Evolutionary conservation across 2,797 vertebrate species (phyloP), one percentile per base, ranked within the genome.

Genomic region (Clarias platycephalus): DNA sequence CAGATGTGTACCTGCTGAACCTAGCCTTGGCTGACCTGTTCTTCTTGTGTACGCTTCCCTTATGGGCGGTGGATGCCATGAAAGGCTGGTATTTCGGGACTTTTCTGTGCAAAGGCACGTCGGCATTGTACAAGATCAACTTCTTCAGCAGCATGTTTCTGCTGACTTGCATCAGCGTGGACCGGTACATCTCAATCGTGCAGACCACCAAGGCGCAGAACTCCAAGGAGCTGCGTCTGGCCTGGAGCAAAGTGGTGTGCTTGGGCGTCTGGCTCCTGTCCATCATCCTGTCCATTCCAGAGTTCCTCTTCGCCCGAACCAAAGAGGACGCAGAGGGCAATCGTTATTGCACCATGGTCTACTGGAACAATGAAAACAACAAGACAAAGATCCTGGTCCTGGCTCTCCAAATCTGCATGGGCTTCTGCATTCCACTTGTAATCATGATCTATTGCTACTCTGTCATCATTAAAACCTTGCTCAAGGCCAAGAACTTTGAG

Each of bases 101-200:
- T 2, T n/a, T 76, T 22, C 80, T 95, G 88, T 98, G 97, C 89
- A 97, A 95, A 87, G 34, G 94, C 0, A 94, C 95, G 86, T 94
- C 92, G 0, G 93, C 94, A 60, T 74, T 94, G 86, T 97, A 97
- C 89, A 97, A 96, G 91, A 93, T 97, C 86, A 97, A 97, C 90
- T 96, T 97, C 88, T 98, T 96, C 55, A 93, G 97, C 91, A 95
- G 96, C 66, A 94, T 94, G 91, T 85, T 98, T 20, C 93, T 98
- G 62, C 94, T 98, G 55, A 95, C 94, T 78, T 97, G 96, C 89
- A 96, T 98, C 90, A 97, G 97, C 2, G 90, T 96, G 4, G 97
- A 97, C 88, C 94, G 97, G 78, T 98, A 97, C 81, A 86, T 96
- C 2, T 95, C 93, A 83, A 93, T 98, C 0, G 96, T 95, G 0